A percentile compares a stretch with the other conserved stretches of the same genome.
These are phyloP conservation scores for Philopotamus ludificatus DNA, from an alignment of 1,140 invertebrate species.

Conservation along the genomic window DNA sequence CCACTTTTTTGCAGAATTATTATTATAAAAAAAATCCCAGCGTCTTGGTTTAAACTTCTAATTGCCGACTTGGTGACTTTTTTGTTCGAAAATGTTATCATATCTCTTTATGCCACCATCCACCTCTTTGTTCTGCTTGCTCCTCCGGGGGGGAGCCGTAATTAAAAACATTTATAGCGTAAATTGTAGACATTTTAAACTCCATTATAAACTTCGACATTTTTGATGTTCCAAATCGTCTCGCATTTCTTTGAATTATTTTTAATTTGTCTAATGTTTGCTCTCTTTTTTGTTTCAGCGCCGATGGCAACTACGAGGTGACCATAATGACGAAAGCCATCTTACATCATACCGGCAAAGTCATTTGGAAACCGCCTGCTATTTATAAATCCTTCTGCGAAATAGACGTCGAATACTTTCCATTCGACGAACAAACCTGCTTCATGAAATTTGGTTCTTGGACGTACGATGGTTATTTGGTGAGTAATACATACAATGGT, in stretches of 20 bases:
- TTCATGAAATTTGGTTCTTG: slow-evolving; percentile 97
- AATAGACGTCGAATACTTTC: slow-evolving; percentile 96
- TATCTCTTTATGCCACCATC: neutral
- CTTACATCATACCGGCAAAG: slow-evolving; percentile 87
- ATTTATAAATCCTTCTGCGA: slow-evolving; percentile 98
- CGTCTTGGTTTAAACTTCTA: neutral
- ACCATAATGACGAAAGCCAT: slow-evolving; percentile 97
- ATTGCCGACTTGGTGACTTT: neutral
- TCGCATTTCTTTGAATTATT: neutral
- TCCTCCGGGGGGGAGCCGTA: neutral
- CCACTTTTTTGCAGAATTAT: neutral
- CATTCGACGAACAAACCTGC: slow-evolving; percentile 94
- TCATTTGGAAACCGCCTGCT: slow-evolving; percentile 95
- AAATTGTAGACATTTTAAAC: neutral
- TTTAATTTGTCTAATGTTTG: neutral
- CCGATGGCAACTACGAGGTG: slow-evolving; percentile 97
- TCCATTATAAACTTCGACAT: neutral
- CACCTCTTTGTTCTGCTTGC: neutral
- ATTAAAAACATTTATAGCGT: neutral
- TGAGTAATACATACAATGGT: too few relatives aligned
- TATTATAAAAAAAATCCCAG: neutral
- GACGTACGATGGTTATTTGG: slow-evolving; percentile 91
- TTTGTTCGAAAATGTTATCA: neutral
- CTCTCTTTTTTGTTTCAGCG: slow-evolving; percentile 62
- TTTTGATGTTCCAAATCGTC: neutral